These are phyloP conservation scores for Sebastes miniatus DNA, from an alignment of 2,797 vertebrate genomes.

Conservation along the genomic window DNA sequence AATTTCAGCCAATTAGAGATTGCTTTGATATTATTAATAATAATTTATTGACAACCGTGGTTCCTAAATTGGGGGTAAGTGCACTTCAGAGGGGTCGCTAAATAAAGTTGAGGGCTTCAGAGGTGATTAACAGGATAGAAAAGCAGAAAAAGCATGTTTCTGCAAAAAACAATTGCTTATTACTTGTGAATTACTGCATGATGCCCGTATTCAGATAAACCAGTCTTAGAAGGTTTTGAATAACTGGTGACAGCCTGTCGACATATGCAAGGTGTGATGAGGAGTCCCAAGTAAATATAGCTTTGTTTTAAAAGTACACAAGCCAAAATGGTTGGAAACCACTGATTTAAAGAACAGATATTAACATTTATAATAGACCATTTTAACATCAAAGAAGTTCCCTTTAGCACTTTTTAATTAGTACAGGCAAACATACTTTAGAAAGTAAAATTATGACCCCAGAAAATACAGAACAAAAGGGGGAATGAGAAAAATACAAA, in stretches of 20 bases:
- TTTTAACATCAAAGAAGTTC: not conserved
- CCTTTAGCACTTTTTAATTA: not conserved
- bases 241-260: not conserved
- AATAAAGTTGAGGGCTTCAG: no score
- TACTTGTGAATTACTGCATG: not conserved
- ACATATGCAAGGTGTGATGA: not conserved
- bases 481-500: not conserved
- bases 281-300: not conserved
- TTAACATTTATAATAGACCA: not conserved
- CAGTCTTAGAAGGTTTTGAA: not conserved
- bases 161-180: not conserved
- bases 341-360: not conserved
- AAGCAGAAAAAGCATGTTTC: not conserved
- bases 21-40: not conserved
- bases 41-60: not conserved
- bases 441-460: not conserved
- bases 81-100: fast-evolving
- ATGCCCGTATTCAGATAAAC: not conserved
- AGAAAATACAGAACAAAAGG: not conserved
- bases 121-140: not conserved
- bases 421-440: not conserved
- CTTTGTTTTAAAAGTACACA: not conserved
- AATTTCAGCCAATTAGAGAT: not conserved
- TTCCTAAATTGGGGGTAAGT: not conserved
- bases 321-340: not conserved